Base-by-base conservation (phyloP, 2,797 vertebrate genomes). In the Pygocentrus nattereri region DNA sequence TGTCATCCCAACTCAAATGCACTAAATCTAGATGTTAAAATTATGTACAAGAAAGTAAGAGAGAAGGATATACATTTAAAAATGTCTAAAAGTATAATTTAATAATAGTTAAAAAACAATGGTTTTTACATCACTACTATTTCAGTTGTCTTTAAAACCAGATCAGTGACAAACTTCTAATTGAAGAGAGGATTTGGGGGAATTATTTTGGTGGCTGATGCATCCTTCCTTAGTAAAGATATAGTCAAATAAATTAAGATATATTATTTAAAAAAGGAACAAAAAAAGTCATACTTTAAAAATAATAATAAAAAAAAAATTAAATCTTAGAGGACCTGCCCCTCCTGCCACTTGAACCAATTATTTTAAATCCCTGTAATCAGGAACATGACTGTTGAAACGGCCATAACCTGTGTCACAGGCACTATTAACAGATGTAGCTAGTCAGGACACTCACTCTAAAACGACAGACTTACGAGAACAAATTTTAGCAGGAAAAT, bases 261-360 rank as follows among this genome's bases (percentile, higher is more conserved):
- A 18, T 25, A 50, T 64, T 61, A 41, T 44, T 44, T 54, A 81
- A 81, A 81, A 71, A 61, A 21, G 25, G 50, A 71, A 84, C 49
- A 81, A 41, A 18, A 64, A 70, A 59, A 8, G 71, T n/a, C n/a
- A n/a, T n/a, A n/a, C n/a, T n/a, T n/a, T n/a, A n/a, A 77, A 80
- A 74, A 56, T 30, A n/a, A 30, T 65, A 82, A 52, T 83, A 72
- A 64, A 88, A 88, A 83, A 83, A 89, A 34, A 74, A 84, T 83
- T 88, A 89, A 87, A 92, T n/a, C n/a, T n/a, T 85, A 93, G 94
- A 94, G 94, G 93, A 94, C 94, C 94, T 90, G 93, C 93, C 93
- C 93, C 93, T 67, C 90, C 90, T 85, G 70, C 72, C 79, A 89
- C 88, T 23, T 87, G 86, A 92, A 89, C 90, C 64, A 27, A 50